phyloP scores from a whole-genome alignment of 1,140 invertebrate species.

The Euborellia annulipes region DNA sequence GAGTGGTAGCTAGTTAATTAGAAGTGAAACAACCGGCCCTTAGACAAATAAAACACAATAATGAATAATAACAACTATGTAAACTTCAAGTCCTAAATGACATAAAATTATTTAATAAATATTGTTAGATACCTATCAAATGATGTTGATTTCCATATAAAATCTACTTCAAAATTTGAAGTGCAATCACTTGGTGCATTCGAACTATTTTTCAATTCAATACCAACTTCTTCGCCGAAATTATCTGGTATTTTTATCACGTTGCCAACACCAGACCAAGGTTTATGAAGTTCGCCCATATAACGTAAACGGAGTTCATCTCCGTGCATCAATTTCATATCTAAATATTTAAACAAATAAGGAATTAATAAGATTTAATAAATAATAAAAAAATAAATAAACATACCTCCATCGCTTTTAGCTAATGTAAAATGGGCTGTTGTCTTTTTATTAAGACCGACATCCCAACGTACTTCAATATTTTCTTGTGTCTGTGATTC shows the following conservation, averaged over 20 bases:
- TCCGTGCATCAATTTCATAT: constrained; percentile 99
- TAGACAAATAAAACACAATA: too few species aligned
- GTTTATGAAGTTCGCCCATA: constrained; percentile 79
- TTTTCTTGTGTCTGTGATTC: constrained; percentile 98
- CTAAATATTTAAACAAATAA: background rate
- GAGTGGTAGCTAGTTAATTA: too few species aligned
- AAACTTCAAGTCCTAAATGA: background rate
- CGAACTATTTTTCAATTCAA: constrained; percentile 83
- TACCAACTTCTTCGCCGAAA: constrained; percentile 94
- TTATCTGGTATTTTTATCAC: constrained; percentile 99
- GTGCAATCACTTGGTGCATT: constrained; percentile 83
- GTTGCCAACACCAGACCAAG: constrained; percentile 88
- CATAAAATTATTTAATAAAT: background rate
- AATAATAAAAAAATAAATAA: background rate
- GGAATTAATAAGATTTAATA: constrained; percentile 1
- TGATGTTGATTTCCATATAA: constrained; percentile 99
- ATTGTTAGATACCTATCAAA: constrained; percentile 67
- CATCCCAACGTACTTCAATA: constrained; percentile 96
- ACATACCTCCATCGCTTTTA: constrained; percentile 71
- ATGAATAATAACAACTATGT: background rate
- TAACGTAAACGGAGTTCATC: constrained; percentile 92
- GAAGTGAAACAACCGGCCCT: too few species aligned
- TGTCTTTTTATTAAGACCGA: constrained; percentile 94
- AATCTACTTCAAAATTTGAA: constrained; percentile 95
- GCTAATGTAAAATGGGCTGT: constrained; percentile 96